Conservation (phyloP, 2,113 vertebrate genomes). For the Anser cygnoides region DNA sequence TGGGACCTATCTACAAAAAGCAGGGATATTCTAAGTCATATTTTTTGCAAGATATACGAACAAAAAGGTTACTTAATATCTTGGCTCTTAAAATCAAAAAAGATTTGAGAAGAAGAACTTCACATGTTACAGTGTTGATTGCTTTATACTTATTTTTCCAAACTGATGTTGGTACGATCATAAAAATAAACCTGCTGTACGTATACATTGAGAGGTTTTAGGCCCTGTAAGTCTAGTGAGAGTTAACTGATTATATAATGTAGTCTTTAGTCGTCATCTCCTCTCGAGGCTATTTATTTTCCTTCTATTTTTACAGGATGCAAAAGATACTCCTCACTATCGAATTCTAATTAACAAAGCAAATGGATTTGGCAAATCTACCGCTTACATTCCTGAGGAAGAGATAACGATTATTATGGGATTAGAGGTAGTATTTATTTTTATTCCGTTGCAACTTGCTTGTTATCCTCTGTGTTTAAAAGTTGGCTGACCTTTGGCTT, state of each 20-base stretch:
- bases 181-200: neutral
- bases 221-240: neutral
- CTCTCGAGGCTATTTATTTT: conserved; percentile 3
- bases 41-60: neutral
- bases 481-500: neutral
- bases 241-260: neutral
- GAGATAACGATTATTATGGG: conserved; percentile 31
- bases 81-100: neutral
- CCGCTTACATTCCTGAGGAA: conserved; percentile 43
- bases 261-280: neutral
- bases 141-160: neutral
- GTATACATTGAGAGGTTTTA: neutral
- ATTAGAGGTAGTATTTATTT: conserved; percentile 46
- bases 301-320: conserved; percentile 41
- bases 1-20: neutral
- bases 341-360: conserved; percentile 51
- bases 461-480: neutral
- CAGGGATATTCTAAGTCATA: neutral
- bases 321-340: conserved; percentile 51
- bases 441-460: conserved; percentile 26
- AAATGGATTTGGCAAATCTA: conserved; percentile 31
- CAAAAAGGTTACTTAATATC: neutral
- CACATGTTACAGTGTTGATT: neutral
- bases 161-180: neutral
- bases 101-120: neutral